These are phyloP conservation scores for Ichneumoninae sp. DNA, from an alignment of 2,888 invertebrate genomes.

Conservation along the genomic window DNA sequence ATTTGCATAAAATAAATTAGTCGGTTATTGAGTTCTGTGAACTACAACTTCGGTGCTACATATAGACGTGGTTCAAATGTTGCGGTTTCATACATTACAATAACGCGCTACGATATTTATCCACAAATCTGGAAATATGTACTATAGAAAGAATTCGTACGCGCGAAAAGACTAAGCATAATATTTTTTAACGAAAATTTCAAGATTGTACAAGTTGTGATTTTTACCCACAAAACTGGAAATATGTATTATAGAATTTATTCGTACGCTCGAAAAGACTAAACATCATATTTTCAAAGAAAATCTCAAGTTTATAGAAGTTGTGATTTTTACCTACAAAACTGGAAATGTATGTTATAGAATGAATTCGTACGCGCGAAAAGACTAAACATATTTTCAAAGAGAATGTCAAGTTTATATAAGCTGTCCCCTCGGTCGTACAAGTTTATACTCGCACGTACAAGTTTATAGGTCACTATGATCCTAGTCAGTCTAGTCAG, in stretches of 20 bases:
- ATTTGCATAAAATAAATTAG: conserved; percentile 75
- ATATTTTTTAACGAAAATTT: not conserved
- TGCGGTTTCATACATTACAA: too few species aligned
- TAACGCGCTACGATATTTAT: not conserved
- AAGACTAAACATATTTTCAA: not conserved
- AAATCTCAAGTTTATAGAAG: not conserved
- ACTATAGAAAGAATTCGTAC: not conserved
- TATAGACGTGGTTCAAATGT: too few species aligned
- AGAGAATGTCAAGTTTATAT: not conserved
- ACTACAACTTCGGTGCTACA: too few species aligned
- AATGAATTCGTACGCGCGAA: not conserved
- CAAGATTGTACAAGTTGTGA: not conserved
- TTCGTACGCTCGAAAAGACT: not conserved
- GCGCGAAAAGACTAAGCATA: not conserved
- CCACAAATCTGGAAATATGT: not conserved
- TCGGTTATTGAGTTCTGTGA: too few species aligned
- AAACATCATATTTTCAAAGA: not conserved
- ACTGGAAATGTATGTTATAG: too few species aligned
- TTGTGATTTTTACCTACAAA: not conserved
- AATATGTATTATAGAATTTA: not conserved
- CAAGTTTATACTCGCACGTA: too few species aligned
- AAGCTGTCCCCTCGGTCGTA: too few species aligned
- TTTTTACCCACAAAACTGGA: too few species aligned
- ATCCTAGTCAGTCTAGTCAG: conserved; percentile 17
- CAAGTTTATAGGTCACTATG: not conserved